Percentiles rank a stretch among this genome's conserved stretches.
phyloP scores from a whole-genome alignment of 2,888 invertebrate species.

The Drosophila monieri region DNA sequence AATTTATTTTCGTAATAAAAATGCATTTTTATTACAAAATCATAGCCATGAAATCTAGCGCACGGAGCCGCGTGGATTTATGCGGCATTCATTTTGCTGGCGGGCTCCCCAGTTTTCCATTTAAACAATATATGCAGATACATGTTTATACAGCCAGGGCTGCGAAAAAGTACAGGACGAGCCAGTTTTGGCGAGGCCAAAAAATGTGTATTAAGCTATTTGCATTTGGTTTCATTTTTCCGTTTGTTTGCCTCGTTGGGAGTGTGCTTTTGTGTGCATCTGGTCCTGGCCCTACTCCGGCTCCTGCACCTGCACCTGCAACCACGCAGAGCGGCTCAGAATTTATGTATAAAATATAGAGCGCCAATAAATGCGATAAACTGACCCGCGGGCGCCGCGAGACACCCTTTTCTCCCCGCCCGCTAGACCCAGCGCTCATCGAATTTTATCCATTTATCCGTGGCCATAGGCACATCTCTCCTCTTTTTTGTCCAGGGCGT shows the following conservation, averaged over 20 bases:
- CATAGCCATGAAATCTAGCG: slow-evolving; percentile 65
- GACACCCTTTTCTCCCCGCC: neutral
- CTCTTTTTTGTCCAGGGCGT: slow-evolving; percentile 26
- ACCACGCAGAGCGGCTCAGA: slow-evolving; percentile 35
- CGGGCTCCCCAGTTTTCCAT: slow-evolving; percentile 30
- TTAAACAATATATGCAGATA: slow-evolving; percentile 19
- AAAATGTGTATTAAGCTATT: slow-evolving; percentile 72
- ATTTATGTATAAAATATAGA: slow-evolving; percentile 71
- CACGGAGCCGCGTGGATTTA: slow-evolving; percentile 59
- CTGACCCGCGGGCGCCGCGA: slow-evolving; percentile 43
- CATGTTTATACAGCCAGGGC: slow-evolving; percentile 3
- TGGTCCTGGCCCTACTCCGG: neutral
- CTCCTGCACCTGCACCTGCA: slow-evolving; percentile 60
- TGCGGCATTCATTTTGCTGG: slow-evolving; percentile 66
- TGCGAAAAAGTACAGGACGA: neutral
- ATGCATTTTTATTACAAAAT: slow-evolving; percentile 76
- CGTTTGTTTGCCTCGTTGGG: slow-evolving; percentile 15
- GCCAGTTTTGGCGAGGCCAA: slow-evolving; percentile 44
- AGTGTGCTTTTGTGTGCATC: slow-evolving; percentile 26
- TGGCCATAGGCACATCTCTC: slow-evolving; percentile 34
- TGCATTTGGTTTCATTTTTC: slow-evolving; percentile 47
- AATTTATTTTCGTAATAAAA: slow-evolving; percentile 75
- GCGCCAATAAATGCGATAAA: slow-evolving; percentile 74
- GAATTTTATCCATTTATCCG: slow-evolving; percentile 44
- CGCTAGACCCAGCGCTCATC: slow-evolving; percentile 11